Evolutionary conservation across 2,113 vertebrate species (phyloP), one percentile per base, ranked within the genome.

Genomic region (Melanerpes formicivorus): DNA sequence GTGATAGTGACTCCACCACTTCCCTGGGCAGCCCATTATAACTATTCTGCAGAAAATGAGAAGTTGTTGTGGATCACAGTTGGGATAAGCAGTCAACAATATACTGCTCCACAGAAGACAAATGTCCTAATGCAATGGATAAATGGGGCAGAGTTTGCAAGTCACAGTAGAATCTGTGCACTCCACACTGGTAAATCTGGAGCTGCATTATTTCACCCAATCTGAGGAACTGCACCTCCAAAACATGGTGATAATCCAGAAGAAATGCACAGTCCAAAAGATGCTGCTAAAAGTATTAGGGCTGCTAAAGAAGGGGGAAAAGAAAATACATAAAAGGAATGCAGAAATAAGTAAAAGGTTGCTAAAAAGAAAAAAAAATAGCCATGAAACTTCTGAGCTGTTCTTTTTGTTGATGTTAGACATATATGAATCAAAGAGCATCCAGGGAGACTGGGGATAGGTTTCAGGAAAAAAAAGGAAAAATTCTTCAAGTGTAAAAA

Each of bases 31-130:
- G 40, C 40, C 70, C 70, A 58, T 81, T 25, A 62, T 79, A 81
- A 44, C 62, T 30, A 40, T 84, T 84, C 44, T 32, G 21, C 40
- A 89, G 87, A 78, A 94, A 94, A 93, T 71, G 15, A 86, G 72
- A 90, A 92, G 54, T 42, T 63, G n/a, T 62, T 85, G 63, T 72
- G 63, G 80, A 87, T 88, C 80, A 54, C n/a, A 93, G 83, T 23
- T 34, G 74, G 69, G 40, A 59, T 71, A 94, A 93, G 63, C 56
- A 80, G 80, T 83, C 80, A 93, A 80, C 13, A 80, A 67, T 74
- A 77, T 9, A 5, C 52, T 90, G 54, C 63, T 94, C 44, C 58
- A 88, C 66, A 74, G 84, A 92, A 93, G 58, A 93, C 7, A 5
- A 84, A 87, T 62, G 63, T 65, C 44, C 32, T 72, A 32, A 40